Evolutionary conservation across 1,140 invertebrate species (phyloP), one percentile per base, ranked within the genome.

Genomic region (Diachasma alloeum): DNA sequence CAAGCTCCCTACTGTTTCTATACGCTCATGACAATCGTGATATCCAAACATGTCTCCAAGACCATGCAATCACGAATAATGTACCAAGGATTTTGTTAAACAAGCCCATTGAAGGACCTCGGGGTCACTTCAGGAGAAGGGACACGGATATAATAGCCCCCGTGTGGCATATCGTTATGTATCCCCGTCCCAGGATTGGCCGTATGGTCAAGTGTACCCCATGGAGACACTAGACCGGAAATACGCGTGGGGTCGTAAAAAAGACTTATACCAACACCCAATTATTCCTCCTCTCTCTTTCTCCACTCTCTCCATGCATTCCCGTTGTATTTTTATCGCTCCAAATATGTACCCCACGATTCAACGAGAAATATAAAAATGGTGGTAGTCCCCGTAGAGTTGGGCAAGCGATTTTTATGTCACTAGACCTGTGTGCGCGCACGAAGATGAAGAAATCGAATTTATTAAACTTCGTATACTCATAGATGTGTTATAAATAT

Each of bases 201-300:
- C 31, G 31, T 82, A 68, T 68, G 66, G 31, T 42, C 81, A 77
- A 82, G 82, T 80, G 69, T 74, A 74, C 79, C 85, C 81, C 82
- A 75, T 78, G 84, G 86, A 84, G 82, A 85, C 84, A 82, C 85
- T 88, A 84, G 78, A 82, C 83, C 84, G 83, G 78, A 87, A 85
- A 85, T 83, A 81, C 79, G 79, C 75, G 80, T 76, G 78, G 71
- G 56, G 63, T 80, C 82, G 81, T 87, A 88, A 88, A 88, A 87
- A 83, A 83, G 81, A 84, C 81, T 83, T 83, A 83, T 83, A 81
- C 78, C 78, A 79, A 76, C 81, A 82, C 81, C 72, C 79, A 80
- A 86, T 81, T 81, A 81, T 84, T 81, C 59, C 15, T 11, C 22
- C 48, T 63, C 22, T 10, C 53, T 31, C 19, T 26, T 63, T 15